These are phyloP conservation scores for Beris morrisii DNA, from an alignment of 2,888 invertebrate genomes.

Conservation along the genomic window DNA sequence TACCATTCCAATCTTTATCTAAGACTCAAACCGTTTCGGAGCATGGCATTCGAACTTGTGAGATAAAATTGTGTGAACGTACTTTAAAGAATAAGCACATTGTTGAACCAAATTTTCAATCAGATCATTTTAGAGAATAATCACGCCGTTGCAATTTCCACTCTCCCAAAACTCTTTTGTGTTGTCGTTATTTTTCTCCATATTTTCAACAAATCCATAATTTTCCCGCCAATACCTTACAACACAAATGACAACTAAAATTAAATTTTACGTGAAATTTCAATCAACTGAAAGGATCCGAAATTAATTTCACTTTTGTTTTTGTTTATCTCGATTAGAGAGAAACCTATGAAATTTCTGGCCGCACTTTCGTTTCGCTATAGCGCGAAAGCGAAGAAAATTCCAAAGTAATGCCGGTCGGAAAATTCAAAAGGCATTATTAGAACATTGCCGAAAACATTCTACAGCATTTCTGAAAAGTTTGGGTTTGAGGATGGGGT, in stretches of 20 bases:
- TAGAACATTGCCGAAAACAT: neutral
- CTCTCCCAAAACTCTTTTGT: no score
- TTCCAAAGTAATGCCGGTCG: neutral
- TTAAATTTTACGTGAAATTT: slow-evolving; percentile 37
- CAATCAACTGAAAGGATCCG: slow-evolving; percentile 35
- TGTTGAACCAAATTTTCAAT: no score
- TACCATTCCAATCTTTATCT: no score
- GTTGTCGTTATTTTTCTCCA: no score
- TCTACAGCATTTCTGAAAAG: neutral
- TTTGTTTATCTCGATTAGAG: slow-evolving; percentile 16
- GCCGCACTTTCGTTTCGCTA: neutral
- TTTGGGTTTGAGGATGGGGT: neutral
- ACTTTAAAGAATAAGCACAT: no score
- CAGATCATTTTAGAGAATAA: no score
- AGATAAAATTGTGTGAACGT: no score
- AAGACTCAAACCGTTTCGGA: no score
- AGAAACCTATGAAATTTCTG: slow-evolving; percentile 2
- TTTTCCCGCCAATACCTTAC: neutral
- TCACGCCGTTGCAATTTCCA: no score
- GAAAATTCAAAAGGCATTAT: slow-evolving; percentile 12
- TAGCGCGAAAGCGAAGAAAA: no score
- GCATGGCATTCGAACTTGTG: no score
- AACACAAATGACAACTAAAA: slow-evolving; percentile 36
- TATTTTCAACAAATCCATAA: no score
- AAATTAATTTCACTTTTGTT: slow-evolving; percentile 31